These are phyloP conservation scores for Eidolon helvum DNA, from an alignment of 2,113 vertebrate genomes.

Conservation along the genomic window DNA sequence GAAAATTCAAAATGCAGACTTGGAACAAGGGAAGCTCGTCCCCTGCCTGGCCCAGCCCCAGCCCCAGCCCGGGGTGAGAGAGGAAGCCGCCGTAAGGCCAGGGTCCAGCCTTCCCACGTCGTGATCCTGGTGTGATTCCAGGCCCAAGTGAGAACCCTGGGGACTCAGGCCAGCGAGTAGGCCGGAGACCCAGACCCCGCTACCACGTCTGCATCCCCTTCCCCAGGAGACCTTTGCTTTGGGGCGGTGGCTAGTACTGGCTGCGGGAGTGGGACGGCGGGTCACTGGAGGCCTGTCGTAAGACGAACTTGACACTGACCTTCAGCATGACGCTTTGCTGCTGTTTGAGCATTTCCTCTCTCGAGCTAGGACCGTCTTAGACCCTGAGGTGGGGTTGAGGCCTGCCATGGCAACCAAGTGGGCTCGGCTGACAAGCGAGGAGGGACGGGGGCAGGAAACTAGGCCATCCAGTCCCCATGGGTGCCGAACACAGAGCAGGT, in stretches of 20 bases:
- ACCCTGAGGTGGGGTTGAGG: neutral
- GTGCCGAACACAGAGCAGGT: rapidly evolving
- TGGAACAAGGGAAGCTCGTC: neutral
- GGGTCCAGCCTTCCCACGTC: neutral
- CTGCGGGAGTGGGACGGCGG: neutral
- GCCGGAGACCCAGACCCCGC: neutral
- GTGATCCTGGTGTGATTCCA: neutral
- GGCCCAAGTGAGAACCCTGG: neutral
- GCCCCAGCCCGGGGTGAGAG: neutral
- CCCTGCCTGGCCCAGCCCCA: no score
- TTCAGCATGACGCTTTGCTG: neutral
- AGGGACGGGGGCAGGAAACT: neutral
- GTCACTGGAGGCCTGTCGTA: neutral
- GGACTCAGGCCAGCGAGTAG: neutral
- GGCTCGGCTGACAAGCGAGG: neutral
- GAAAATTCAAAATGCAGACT: neutral
- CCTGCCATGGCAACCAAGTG: neutral
- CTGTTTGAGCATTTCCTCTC: neutral
- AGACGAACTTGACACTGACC: neutral
- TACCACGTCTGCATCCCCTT: neutral
- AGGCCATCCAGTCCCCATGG: neutral
- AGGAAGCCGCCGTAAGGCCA: neutral
- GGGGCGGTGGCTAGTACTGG: neutral
- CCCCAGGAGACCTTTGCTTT: neutral
- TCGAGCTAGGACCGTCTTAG: neutral